Evolutionary conservation across 1,140 invertebrate species (phyloP), one percentile per base, ranked within the genome.

Genomic region (Solen grandis): DNA sequence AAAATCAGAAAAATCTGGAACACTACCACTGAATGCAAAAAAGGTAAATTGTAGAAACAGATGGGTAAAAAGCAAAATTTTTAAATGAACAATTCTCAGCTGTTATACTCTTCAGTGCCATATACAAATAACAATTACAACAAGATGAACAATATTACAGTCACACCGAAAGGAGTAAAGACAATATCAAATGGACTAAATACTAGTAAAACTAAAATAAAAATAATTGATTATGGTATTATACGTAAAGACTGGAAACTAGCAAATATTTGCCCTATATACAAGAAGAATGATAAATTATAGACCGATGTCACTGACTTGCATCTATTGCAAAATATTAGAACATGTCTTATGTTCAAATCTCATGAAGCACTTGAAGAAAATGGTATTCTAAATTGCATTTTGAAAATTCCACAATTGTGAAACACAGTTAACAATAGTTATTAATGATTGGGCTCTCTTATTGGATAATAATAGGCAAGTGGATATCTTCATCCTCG

Each of bases 281-380:
- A 22, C 22, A 82, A 82, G n/a, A 82, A 82, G 36, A 38, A 54
- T 16, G 65, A 68, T 52, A 59, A 70, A 77, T 50, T 82, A 82
- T 38, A 29, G 63, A 29, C 80, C 80, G 5, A 57, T 82, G 25
- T 76, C 80, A 4, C 46, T 82, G 25, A 68, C 66, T 25, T 70
- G 22, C 22, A 33, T 69, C 5, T 27, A 19, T 50, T 73, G 62
- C 38, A 83, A 83, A 68, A 5, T 73, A 5, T 33, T 68, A 36
- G 74, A 82, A 36, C 55, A 72, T n/a, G 46, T 78, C 1, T 35
- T 83, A 22, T 54, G 46, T n/a, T 41, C 22, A 19, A 54, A 50
- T 25, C 27, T 75, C 3, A 33, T 65, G 41, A 33, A 38, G 5
- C 52, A 54, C 70, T 41, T 27, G 62, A 68, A 22, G 31, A 55